Conservation (phyloP, 2,113 vertebrate genomes). For the Poeciliopsis turrubarensis region DNA sequence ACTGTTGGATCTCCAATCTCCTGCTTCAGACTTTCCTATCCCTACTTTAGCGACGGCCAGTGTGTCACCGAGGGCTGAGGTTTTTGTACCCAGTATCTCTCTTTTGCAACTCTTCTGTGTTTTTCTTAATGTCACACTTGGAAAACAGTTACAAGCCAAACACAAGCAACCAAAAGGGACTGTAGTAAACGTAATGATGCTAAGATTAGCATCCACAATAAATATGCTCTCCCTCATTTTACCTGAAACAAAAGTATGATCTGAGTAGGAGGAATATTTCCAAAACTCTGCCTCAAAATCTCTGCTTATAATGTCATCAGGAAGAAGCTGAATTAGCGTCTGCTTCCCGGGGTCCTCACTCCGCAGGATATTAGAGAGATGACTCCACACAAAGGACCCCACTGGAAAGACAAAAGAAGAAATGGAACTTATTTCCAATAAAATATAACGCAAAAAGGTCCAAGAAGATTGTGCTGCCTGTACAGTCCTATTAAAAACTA, state of each 20-base stretch:
- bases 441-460: neutral
- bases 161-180: too few species aligned
- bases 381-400: constrained; percentile 91
- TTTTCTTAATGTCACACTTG: too few species aligned
- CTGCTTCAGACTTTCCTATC: too few species aligned
- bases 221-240: constrained; percentile 1
- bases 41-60: too few species aligned
- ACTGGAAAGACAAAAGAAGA: constrained; percentile 67
- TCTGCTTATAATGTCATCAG: constrained; percentile 85
- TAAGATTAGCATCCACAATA: neutral
- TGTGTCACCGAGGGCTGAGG: too few species aligned
- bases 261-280: constrained; percentile 89
- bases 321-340: constrained; percentile 79
- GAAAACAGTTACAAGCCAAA: too few species aligned
- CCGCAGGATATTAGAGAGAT: constrained; percentile 85
- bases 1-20: too few species aligned
- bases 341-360: constrained; percentile 86
- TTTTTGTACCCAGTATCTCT: too few species aligned
- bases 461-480: neutral
- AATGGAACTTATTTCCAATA: neutral
- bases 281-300: constrained; percentile 84
- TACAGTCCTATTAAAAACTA: neutral
- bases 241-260: constrained; percentile 83
- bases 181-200: too few species aligned
- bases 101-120: too few species aligned